phyloP scores from a whole-genome alignment of 2,113 vertebrate genomes.

The Siphamia tubifer region DNA sequence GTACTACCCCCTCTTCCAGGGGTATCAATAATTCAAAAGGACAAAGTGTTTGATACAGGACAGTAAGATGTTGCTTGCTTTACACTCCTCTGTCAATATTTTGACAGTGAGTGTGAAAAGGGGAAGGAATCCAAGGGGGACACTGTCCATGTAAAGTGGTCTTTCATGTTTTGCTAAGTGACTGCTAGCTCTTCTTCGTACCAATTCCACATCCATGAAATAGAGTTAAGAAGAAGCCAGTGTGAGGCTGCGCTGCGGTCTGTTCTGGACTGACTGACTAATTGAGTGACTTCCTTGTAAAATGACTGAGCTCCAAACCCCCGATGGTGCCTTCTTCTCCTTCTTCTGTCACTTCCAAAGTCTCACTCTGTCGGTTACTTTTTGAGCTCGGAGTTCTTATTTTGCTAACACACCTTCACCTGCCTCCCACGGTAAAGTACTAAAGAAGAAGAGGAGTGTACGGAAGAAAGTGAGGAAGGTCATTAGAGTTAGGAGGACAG shows the following conservation, averaged over 20 bases:
- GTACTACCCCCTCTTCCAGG: slow-evolving; percentile 1
- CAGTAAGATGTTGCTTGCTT: slow-evolving; percentile 51
- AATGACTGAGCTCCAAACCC: slow-evolving; percentile 22
- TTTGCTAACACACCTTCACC: not conserved
- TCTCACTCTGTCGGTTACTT: not conserved
- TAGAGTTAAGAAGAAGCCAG: slow-evolving; percentile 46
- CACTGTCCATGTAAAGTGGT: slow-evolving; percentile 57
- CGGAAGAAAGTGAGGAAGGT: too few relatives aligned
- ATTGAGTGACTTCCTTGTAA: slow-evolving; percentile 37
- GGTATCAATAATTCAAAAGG: slow-evolving; percentile 68
- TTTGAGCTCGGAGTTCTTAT: not conserved
- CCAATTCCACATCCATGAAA: slow-evolving; percentile 48
- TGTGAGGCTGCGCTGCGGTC: slow-evolving; percentile 19
- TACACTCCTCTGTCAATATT: slow-evolving; percentile 62
- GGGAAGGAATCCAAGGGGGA: slow-evolving; percentile 45
- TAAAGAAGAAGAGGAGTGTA: not conserved
- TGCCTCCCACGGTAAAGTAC: slow-evolving; percentile 15
- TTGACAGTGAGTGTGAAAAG: slow-evolving; percentile 58
- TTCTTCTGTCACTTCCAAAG: not conserved
- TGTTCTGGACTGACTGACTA: slow-evolving; percentile 48
- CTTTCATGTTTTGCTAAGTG: slow-evolving; percentile 71
- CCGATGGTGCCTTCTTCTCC: not conserved
- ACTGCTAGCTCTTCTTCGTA: slow-evolving; percentile 31
- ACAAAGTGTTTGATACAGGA: slow-evolving; percentile 64
- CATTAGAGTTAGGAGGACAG: slow-evolving; percentile 26